These are phyloP conservation scores for Zapus hudsonius DNA, from an alignment of 2,113 vertebrate genomes.

Conservation along the genomic window DNA sequence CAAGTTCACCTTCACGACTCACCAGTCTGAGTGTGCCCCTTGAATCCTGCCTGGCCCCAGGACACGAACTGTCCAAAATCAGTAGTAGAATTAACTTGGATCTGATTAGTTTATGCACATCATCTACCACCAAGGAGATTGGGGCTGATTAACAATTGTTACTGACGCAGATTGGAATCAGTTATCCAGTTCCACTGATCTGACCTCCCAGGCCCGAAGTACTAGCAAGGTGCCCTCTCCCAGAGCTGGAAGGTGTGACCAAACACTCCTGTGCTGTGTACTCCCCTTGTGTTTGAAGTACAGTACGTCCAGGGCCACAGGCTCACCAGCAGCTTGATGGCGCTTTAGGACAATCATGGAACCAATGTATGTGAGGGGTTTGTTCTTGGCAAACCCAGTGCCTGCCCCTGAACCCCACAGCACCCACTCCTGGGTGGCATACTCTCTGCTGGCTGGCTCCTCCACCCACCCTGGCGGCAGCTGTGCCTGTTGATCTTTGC, in stretches of 20 bases:
- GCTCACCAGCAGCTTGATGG: neutral
- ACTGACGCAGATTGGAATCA: neutral
- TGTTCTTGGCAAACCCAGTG: neutral
- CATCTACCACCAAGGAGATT: neutral
- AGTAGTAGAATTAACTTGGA: neutral
- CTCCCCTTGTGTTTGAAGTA: accelerated
- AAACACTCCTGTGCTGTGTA: accelerated
- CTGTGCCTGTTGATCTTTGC: neutral
- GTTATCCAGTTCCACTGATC: neutral
- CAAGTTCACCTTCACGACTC: too few relatives aligned
- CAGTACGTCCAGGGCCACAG: neutral
- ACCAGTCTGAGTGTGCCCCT: neutral
- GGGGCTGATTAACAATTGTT: neutral
- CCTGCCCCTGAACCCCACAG: neutral
- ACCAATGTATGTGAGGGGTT: neutral
- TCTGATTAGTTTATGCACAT: neutral
- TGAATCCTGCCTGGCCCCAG: neutral
- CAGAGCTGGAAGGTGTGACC: neutral
- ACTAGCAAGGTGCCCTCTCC: neutral
- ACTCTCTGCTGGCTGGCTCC: accelerated
- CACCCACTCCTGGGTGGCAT: neutral
- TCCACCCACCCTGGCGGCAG: neutral
- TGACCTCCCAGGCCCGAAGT: neutral
- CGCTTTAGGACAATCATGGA: neutral
- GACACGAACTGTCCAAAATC: too few relatives aligned